These are phyloP conservation scores for Falco cherrug DNA, from an alignment of 2,797 vertebrate genomes.

Conservation along the genomic window DNA sequence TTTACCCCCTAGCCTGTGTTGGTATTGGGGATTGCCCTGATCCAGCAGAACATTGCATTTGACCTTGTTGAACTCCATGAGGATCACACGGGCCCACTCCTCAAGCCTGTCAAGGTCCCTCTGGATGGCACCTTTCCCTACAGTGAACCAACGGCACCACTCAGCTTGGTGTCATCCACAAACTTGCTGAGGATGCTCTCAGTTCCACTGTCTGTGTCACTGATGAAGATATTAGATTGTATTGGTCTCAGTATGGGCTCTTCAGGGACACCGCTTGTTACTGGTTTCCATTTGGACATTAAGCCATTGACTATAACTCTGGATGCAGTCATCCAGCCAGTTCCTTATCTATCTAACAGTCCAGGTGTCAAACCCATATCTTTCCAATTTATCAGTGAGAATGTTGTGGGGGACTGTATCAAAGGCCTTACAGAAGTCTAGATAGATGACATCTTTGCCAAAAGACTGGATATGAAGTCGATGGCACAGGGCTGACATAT, in stretches of 20 bases:
- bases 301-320: background rate
- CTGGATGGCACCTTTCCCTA: background rate
- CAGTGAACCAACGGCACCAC: background rate
- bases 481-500: background rate
- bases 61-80: background rate
- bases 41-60: background rate
- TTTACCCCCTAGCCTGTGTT: background rate
- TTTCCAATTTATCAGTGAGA: background rate
- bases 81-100: background rate
- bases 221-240: background rate
- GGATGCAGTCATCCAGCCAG: background rate
- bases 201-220: background rate
- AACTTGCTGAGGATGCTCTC: background rate
- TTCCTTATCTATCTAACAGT: background rate
- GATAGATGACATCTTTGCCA: background rate
- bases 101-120: background rate
- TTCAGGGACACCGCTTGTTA: background rate
- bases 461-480: background rate
- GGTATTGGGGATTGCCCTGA: background rate
- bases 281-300: background rate
- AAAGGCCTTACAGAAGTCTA: background rate
- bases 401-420: background rate
- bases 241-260: background rate
- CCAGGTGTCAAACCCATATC: background rate
- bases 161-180: background rate